These are phyloP conservation scores for Saguinus midas DNA, from an alignment of 2,113 vertebrate genomes.

Conservation along the genomic window DNA sequence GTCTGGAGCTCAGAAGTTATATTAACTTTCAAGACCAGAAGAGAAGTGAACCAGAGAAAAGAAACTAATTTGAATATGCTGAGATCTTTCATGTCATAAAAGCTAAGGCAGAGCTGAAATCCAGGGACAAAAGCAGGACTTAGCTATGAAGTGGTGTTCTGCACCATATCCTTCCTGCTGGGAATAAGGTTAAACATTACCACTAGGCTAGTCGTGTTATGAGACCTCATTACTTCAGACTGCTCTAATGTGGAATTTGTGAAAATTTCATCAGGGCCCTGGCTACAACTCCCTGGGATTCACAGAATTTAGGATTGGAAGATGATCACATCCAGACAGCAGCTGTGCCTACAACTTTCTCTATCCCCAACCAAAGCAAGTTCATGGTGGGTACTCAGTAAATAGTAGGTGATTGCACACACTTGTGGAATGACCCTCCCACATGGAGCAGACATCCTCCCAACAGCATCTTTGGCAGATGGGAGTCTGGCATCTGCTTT, in stretches of 20 bases:
- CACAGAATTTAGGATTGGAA: constrained; percentile 26
- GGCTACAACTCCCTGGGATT: not conserved
- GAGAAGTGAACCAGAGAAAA: constrained; percentile 30
- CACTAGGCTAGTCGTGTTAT: not conserved
- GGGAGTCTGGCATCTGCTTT: constrained; percentile 49
- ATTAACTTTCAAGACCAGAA: constrained; percentile 47
- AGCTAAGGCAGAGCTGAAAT: not conserved
- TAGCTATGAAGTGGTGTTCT: not conserved
- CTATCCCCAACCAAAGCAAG: not conserved
- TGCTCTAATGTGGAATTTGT: not conserved
- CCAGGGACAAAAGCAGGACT: not conserved
- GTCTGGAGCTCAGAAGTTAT: constrained; percentile 5
- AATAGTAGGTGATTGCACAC: not conserved
- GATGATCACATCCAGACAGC: not conserved
- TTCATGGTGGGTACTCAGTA: not conserved
- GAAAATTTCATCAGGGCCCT: not conserved
- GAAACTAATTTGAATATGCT: not conserved
- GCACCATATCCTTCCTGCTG: not conserved
- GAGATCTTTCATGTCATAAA: not conserved
- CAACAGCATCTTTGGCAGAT: constrained; percentile 47
- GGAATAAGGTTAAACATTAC: not conserved
- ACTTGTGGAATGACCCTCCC: constrained; percentile 30
- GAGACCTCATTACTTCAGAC: not conserved
- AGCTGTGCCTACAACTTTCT: constrained; percentile 27
- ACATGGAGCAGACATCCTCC: not conserved